These are phyloP conservation scores for Cyclina sinensis DNA, from an alignment of 1,140 invertebrate genomes.

Conservation along the genomic window DNA sequence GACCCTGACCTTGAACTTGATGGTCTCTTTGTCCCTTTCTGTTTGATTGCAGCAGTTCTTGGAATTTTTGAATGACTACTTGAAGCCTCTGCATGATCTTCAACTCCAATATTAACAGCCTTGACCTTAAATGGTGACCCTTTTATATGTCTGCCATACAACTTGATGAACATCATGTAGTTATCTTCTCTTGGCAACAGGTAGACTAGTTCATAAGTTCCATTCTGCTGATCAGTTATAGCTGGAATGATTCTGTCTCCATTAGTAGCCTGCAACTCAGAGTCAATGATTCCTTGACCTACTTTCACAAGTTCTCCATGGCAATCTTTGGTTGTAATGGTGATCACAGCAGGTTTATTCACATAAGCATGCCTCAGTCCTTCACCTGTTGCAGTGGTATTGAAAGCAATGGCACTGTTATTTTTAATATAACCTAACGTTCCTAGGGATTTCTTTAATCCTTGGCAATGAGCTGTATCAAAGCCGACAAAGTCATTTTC, in stretches of 20 bases:
- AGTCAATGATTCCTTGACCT: slow-evolving; percentile 79
- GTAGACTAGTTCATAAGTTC: slow-evolving; percentile 87
- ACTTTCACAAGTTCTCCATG: slow-evolving; percentile 85
- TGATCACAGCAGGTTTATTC: slow-evolving; percentile 81
- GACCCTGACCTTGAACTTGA: slow-evolving; percentile 86
- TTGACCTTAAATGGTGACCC: slow-evolving; percentile 87
- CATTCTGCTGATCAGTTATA: slow-evolving; percentile 87
- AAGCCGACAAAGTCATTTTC: slow-evolving; percentile 87
- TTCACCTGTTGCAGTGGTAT: slow-evolving; percentile 87
- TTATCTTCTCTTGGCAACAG: slow-evolving; percentile 85
- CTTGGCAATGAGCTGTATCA: slow-evolving; percentile 82
- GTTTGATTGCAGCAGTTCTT: slow-evolving; percentile 82
- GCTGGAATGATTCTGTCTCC: slow-evolving; percentile 80
- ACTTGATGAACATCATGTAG: slow-evolving; percentile 86
- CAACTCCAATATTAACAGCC: slow-evolving; percentile 73
- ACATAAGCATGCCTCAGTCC: slow-evolving; percentile 81
- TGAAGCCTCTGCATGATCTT: slow-evolving; percentile 71
- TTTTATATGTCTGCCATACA: slow-evolving; percentile 87
- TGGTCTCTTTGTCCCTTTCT: slow-evolving; percentile 85
- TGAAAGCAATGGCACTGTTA: slow-evolving; percentile 86
- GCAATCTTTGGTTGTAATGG: slow-evolving; percentile 86
- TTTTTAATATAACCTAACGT: slow-evolving; percentile 85
- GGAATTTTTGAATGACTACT: slow-evolving; percentile 78
- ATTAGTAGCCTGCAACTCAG: slow-evolving; percentile 76
- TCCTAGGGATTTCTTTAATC: slow-evolving; percentile 82